These are phyloP conservation scores for Seriola dumerili DNA, from an alignment of 2,113 vertebrate genomes.

Conservation along the genomic window DNA sequence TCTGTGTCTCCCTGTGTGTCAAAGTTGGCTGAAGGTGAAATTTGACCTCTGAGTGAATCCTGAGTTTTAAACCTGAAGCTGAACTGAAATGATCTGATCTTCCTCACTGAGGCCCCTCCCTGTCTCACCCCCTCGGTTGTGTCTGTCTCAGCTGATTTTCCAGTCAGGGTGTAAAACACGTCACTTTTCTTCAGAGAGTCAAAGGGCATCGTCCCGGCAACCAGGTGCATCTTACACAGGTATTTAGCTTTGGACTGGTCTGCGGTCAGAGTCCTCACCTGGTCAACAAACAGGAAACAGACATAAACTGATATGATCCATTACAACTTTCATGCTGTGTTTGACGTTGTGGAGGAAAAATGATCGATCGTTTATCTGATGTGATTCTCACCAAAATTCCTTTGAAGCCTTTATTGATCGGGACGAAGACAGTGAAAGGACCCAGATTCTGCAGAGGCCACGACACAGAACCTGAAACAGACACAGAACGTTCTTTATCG, in stretches of 20 bases:
- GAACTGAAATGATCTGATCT: no score
- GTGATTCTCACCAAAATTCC: slow-evolving; percentile 72
- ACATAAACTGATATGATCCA: background rate
- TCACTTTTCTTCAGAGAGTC: slow-evolving; percentile 82
- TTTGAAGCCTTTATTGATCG: slow-evolving; percentile 89
- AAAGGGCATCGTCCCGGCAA: slow-evolving; percentile 86
- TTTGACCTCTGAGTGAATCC: no score
- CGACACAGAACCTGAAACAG: slow-evolving; percentile 84
- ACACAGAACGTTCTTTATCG: background rate
- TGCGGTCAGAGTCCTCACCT: slow-evolving; percentile 84
- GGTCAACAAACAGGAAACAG: background rate
- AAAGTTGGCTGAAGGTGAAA: no score
- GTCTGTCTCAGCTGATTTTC: slow-evolving; percentile 86
- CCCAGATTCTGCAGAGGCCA: slow-evolving; percentile 90
- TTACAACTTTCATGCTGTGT: no score
- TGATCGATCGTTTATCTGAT: background rate
- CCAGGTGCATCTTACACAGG: slow-evolving; percentile 91
- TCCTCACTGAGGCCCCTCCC: no score
- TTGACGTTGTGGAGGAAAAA: no score
- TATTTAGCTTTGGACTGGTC: slow-evolving; percentile 78
- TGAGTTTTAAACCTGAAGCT: no score
- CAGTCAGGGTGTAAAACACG: slow-evolving; percentile 90
- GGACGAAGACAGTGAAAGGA: slow-evolving; percentile 92
- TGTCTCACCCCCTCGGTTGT: slow-evolving; percentile 81
- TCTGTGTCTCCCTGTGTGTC: no score